phyloP scores from a whole-genome alignment of 2,888 invertebrate genomes.

The Athalia rosae region DNA sequence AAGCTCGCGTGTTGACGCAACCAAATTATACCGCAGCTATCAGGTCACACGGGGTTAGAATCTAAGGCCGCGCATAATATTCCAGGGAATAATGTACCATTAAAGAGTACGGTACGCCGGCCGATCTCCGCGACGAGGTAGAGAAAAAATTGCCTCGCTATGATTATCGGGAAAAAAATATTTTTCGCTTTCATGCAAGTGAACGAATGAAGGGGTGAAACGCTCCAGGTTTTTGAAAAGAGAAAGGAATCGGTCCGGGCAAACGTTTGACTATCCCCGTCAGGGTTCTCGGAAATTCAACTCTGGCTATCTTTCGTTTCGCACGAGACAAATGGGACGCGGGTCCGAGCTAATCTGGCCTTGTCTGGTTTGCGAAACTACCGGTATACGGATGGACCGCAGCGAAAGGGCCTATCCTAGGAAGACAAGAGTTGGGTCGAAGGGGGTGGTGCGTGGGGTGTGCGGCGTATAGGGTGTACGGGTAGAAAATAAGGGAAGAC shows the following conservation, averaged over 20 bases:
- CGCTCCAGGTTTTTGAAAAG: too few relatives aligned
- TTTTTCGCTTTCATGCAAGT: too few relatives aligned
- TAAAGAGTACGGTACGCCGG: too few relatives aligned
- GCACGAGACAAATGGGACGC: constrained; percentile 11
- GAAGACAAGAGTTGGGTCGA: constrained; percentile 2
- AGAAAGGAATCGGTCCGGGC: too few relatives aligned
- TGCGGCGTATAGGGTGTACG: neutral
- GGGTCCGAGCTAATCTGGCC: constrained; percentile 34
- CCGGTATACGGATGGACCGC: constrained; percentile 1
- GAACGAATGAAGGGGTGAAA: too few relatives aligned
- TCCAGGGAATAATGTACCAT: neutral
- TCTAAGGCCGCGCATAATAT: neutral
- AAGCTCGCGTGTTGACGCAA: constrained; percentile 26
- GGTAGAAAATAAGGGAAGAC: neutral
- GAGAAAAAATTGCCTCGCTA: neutral
- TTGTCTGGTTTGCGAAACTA: constrained; percentile 15
- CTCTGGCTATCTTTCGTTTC: neutral
- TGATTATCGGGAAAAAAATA: too few relatives aligned
- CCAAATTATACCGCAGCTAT: constrained; percentile 6
- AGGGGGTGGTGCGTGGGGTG: neutral
- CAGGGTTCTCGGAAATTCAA: neutral
- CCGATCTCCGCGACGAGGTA: neutral
- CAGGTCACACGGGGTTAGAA: neutral
- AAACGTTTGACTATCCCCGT: too few relatives aligned
- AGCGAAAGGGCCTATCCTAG: constrained; percentile 19